A percentile compares a stretch with the other conserved stretches of the same genome.
These are phyloP conservation scores for Scomber scombrus DNA, from an alignment of 2,113 vertebrate species.

Conservation along the genomic window DNA sequence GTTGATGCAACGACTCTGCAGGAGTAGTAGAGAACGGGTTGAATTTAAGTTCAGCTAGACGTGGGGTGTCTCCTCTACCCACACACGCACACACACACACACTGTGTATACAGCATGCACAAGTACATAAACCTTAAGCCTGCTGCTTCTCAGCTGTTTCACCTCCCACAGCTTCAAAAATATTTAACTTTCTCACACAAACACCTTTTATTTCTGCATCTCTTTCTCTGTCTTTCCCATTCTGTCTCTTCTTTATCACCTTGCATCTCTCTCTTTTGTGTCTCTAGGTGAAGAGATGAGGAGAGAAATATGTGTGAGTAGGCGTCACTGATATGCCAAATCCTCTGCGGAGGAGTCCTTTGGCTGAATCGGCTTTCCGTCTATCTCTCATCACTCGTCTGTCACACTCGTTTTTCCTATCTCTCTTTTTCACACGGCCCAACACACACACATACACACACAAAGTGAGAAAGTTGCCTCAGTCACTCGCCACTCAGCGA, in stretches of 20 bases:
- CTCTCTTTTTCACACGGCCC: conserved; percentile 12
- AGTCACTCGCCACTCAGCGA: conserved; percentile 66
- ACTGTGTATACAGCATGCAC: background rate
- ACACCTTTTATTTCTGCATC: conserved; percentile 24
- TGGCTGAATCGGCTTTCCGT: conserved; percentile 37
- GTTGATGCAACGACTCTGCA: conserved; percentile 47
- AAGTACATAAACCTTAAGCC: background rate
- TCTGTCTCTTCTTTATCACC: background rate
- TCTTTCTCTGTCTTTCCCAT: background rate
- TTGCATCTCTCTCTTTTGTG: background rate
- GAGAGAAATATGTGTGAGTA: conserved; percentile 36
- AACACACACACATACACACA: conserved; percentile 45
- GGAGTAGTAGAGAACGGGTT: conserved; percentile 24
- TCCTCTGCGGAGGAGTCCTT: conserved; percentile 7
- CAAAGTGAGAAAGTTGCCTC: conserved; percentile 35
- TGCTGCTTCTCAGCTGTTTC: conserved; percentile 20
- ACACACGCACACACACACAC: background rate
- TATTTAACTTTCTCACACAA: conserved; percentile 19
- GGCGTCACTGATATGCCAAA: conserved; percentile 34
- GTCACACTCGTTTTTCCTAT: conserved; percentile 31
- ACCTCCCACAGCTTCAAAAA: conserved; percentile 3
- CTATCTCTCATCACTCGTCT: conserved; percentile 61
- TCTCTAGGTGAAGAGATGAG: conserved; percentile 22
- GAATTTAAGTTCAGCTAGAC: conserved; percentile 55
- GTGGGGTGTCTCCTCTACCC: conserved; percentile 17